Evolutionary conservation across 2,888 invertebrate species (phyloP), one percentile per base, ranked within the genome.

Genomic region (Criorhina ranunculi): DNA sequence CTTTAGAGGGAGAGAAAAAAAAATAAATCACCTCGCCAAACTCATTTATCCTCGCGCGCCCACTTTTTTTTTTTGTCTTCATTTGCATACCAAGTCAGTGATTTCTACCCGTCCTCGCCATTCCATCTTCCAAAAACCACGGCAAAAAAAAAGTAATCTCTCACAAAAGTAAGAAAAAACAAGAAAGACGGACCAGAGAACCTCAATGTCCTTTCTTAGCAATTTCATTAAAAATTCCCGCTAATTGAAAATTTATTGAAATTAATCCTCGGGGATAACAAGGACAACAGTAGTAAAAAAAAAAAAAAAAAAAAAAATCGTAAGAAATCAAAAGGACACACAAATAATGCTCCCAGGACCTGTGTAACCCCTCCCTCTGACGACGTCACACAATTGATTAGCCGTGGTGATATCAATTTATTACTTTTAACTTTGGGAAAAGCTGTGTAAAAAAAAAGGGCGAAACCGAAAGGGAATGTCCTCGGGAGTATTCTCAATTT

Each of bases 191-290:
- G 11, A 37, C 44, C 12, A 57, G 31, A 53, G 49, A 55, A 77
- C 59, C 72, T 55, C 67, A 79, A 75, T 75, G 80, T 85, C 75
- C 70, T 85, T 80, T 53, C 70, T 64, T 60, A 60, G 66, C 60
- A 76, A 85, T 80, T 80, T 85, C 85, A 85, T 85, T 85, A 79
- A 80, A 80, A 85, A 85, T 85, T 80, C 70, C 70, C 80, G 80
- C 85, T 85, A 85, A 85, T 85, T 85, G 85, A 85, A 80, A 85
- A 80, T 85, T 85, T 85, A 85, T 85, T 85, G 85, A 85, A 85
- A 85, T 85, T 79, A 85, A 85, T 85, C 85, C 80, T 80, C 59
- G 19, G 80, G 85, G 85, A 80, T 80, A 85, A 85, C 80, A 85
- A 80, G 64, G 70, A 80, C 85, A 79, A 80, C 80, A 80, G 46